A percentile compares a stretch with the other conserved stretches of the same genome.
Evolutionary conservation across 2,113 vertebrate genomes (phyloP).

Genomic region (Amphilophus citrinellus): DNA sequence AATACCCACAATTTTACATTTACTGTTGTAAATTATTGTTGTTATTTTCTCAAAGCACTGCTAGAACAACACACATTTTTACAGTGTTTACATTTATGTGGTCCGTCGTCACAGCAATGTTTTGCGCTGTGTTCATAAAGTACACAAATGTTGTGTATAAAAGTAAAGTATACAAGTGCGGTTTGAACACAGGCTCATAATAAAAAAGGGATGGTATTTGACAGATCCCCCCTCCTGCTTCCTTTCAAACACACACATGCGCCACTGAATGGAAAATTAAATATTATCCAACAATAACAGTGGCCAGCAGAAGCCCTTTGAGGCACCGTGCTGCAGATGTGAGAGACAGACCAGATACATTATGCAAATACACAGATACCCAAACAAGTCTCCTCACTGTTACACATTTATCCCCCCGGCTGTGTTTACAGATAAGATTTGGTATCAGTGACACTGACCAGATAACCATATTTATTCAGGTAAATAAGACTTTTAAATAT

Average conservation of each 20-base stretch:
- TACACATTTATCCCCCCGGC: conserved; percentile 18
- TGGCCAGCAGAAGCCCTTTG: conserved; percentile 26
- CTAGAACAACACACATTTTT: neutral
- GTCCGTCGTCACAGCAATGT: neutral
- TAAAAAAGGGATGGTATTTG: neutral
- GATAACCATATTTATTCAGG: neutral
- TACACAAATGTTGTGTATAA: neutral
- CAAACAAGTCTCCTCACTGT: conserved; percentile 17
- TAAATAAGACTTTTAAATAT: neutral
- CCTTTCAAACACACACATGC: conserved; percentile 2
- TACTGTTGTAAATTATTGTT: no score
- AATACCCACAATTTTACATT: no score
- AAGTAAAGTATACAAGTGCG: neutral
- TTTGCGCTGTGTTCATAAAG: neutral
- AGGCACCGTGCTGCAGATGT: conserved; percentile 34
- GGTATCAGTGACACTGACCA: conserved; percentile 2
- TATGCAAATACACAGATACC: conserved; percentile 54
- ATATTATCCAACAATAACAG: conserved; percentile 66
- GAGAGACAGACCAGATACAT: conserved; percentile 47
- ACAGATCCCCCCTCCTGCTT: neutral
- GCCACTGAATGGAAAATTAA: conserved; percentile 66
- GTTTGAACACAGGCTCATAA: neutral
- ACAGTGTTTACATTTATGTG: neutral
- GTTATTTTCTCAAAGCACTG: neutral
- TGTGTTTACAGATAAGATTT: conserved; percentile 41